These are phyloP conservation scores for Imbricaverruca yamaguchii DNA, from an alignment of 2,888 invertebrate genomes.

Conservation along the genomic window DNA sequence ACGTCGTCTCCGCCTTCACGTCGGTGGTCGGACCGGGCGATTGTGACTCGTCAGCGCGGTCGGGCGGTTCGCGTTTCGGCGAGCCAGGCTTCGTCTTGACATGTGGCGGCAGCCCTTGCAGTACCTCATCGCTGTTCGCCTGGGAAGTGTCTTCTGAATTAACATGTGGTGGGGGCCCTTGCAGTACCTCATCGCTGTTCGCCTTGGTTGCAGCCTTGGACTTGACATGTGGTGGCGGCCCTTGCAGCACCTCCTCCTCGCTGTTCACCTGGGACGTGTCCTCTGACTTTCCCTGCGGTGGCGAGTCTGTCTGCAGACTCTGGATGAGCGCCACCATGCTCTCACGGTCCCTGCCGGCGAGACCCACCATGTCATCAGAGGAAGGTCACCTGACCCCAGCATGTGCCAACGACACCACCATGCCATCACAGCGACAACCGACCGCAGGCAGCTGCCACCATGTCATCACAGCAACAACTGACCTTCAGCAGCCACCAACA, in stretches of 20 bases:
- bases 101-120: too few relatives aligned
- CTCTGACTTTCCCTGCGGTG: neutral
- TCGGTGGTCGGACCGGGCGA: neutral
- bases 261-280: slow-evolving; percentile 4
- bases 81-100: too few relatives aligned
- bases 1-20: neutral
- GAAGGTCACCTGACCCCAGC: too few relatives aligned
- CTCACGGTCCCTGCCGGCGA: neutral
- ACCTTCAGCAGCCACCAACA: too few relatives aligned
- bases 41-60: neutral
- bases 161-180: neutral
- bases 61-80: neutral
- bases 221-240: neutral
- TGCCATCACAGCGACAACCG: too few relatives aligned
- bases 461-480: too few relatives aligned
- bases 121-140: too few relatives aligned
- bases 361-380: too few relatives aligned
- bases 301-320: slow-evolving; percentile 1
- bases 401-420: too few relatives aligned
- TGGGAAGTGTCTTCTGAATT: too few relatives aligned
- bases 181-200: slow-evolving; percentile 16
- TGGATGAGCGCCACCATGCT: neutral
- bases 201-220: neutral
- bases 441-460: too few relatives aligned
- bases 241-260: slow-evolving; percentile 16